A percentile compares a stretch with the other conserved stretches of the same genome.
Conservation (phyloP, 2,113 vertebrate genomes). For the Zapornia atra region DNA sequence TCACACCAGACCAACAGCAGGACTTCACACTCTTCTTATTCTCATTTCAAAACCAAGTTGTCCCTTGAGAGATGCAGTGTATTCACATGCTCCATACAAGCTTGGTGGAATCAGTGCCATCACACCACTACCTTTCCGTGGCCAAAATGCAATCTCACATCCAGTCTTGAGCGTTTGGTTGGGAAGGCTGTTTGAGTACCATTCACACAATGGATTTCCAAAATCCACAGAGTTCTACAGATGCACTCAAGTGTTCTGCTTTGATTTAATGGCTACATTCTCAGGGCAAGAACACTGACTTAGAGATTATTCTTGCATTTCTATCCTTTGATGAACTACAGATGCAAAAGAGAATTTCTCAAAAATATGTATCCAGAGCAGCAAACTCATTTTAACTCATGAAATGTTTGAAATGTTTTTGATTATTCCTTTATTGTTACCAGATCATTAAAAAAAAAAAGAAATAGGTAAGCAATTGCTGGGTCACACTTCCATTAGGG, state of each 20-base stretch:
- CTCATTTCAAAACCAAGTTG: not conserved
- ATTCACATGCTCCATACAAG: not conserved
- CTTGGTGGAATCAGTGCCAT: not conserved
- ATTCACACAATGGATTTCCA: rapidly evolving
- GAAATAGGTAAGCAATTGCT: not conserved
- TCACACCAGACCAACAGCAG: not conserved
- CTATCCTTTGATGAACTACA: not conserved
- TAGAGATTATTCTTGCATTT: not conserved
- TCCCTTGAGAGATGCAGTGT: not conserved
- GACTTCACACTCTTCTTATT: not conserved
- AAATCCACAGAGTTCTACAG: not conserved
- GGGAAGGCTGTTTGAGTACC: not conserved
- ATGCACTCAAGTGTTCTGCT: not conserved
- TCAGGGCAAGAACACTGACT: not conserved
- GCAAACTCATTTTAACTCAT: not conserved
- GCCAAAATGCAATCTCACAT: not conserved
- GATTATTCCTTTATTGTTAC: not conserved
- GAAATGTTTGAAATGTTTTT: not conserved
- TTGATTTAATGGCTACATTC: not conserved
- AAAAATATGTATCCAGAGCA: not conserved
- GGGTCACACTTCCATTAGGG: not conserved
- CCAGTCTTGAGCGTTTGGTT: not conserved
- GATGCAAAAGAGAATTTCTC: not conserved
- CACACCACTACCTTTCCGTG: not conserved
- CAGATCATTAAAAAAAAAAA: not conserved